Conservation (phyloP, 2,888 invertebrate genomes). For the Troides aeacus region DNA sequence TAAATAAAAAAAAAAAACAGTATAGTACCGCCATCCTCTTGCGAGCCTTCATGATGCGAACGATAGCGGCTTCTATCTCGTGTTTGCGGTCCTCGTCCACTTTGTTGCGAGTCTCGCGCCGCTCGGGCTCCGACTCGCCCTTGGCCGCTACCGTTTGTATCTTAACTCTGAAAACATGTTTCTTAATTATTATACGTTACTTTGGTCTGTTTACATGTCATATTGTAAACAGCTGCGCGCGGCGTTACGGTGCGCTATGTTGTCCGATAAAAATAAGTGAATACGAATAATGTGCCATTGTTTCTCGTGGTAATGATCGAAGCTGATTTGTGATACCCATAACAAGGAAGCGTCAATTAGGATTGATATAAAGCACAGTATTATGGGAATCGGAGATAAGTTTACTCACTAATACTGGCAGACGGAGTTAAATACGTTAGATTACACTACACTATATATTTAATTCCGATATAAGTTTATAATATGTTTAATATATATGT, state of each 20-base stretch:
- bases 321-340: neutral
- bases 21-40: conserved; percentile 90
- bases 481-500: neutral
- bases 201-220: too few relatives aligned
- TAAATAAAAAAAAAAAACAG: neutral
- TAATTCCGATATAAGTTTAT: too few relatives aligned
- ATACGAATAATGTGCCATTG: neutral
- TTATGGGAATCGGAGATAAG: too few relatives aligned
- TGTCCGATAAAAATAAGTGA: neutral
- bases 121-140: conserved; percentile 99
- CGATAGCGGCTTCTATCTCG: conserved; percentile 99
- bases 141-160: conserved; percentile 97
- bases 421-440: too few relatives aligned
- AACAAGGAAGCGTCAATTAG: neutral
- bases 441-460: too few relatives aligned
- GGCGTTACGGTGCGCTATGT: neutral
- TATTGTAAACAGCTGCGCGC: neutral
- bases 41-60: conserved; percentile 99
- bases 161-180: conserved; percentile 84
- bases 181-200: neutral
- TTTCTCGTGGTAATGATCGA: conserved; percentile 1
- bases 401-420: too few relatives aligned
- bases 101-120: conserved; percentile 97
- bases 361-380: neutral
- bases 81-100: conserved; percentile 99